phyloP scores from a whole-genome alignment of 1,140 invertebrate species.

The Aphelinus atriplicis region DNA sequence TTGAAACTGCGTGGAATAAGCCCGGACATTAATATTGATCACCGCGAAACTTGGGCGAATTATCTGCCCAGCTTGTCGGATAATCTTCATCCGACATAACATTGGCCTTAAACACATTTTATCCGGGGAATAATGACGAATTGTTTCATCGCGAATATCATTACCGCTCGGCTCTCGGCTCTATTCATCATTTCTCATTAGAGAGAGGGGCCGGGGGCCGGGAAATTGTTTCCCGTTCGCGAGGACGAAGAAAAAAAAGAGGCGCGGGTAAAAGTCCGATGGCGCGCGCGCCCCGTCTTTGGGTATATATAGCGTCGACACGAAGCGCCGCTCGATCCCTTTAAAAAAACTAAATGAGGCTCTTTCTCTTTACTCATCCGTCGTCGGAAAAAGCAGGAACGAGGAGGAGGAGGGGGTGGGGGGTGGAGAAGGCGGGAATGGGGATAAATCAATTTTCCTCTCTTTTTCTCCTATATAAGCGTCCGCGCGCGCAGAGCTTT shows the following conservation, averaged over 20 bases:
- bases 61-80: too few relatives aligned
- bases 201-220: too few relatives aligned
- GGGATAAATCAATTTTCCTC: slow-evolving; percentile 33
- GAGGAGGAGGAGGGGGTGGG: not conserved
- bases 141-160: too few relatives aligned
- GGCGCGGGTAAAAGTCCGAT: slow-evolving; percentile 1
- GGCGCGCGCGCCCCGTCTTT: too few relatives aligned
- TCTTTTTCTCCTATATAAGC: slow-evolving; percentile 9
- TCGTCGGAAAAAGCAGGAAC: not conserved
- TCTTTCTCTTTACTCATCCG: slow-evolving; percentile 15
- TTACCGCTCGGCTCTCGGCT: too few relatives aligned
- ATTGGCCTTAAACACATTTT: too few relatives aligned
- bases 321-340: slow-evolving; percentile 6
- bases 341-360: slow-evolving; percentile 24
- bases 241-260: slow-evolving; percentile 13
- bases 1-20: not conserved
- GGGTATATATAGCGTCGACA: too few relatives aligned
- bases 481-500: slow-evolving; percentile 5
- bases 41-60: too few relatives aligned
- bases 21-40: too few relatives aligned
- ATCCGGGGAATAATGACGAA: too few relatives aligned
- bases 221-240: not conserved
- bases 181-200: too few relatives aligned
- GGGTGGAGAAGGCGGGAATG: not conserved
- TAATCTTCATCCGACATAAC: too few relatives aligned